These are phyloP conservation scores for Myrmophylax atrothorax DNA, from an alignment of 2,113 vertebrate species.

Conservation along the genomic window DNA sequence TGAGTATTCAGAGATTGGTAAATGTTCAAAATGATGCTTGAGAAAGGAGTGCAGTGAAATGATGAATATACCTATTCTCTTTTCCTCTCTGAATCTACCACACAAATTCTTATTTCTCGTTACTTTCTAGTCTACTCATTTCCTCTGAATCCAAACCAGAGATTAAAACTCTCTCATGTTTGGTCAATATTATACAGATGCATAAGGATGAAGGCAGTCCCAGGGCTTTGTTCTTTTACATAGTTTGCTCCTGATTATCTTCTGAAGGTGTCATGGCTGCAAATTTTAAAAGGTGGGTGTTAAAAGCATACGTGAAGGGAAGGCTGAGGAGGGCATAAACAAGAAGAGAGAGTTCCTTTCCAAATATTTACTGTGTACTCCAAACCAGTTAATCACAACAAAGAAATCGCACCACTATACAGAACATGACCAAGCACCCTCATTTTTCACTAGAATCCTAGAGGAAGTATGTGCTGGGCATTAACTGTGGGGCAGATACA, in stretches of 20 bases:
- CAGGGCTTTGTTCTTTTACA: not conserved
- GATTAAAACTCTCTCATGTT: not conserved
- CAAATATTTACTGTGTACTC: not conserved
- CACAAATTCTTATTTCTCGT: not conserved
- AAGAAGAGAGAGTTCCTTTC: not conserved
- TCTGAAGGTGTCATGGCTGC: not conserved
- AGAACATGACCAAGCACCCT: not conserved
- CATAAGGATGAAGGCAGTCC: not conserved
- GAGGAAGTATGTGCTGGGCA: not conserved
- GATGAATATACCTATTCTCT: rapidly evolving
- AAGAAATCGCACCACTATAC: not conserved
- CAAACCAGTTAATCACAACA: not conserved
- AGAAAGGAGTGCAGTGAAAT: not conserved
- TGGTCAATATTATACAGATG: not conserved
- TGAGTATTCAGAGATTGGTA: not conserved
- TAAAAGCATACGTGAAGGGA: not conserved
- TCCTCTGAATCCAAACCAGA: not conserved
- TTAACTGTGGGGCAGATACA: rapidly evolving
- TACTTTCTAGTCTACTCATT: not conserved
- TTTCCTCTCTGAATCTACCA: not conserved
- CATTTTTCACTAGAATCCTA: not conserved
- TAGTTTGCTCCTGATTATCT: not conserved
- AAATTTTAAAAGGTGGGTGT: not conserved
- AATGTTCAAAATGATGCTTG: not conserved
- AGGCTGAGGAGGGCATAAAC: rapidly evolving